Conservation (phyloP, 2,797 vertebrate species). For the Rhinella marina region DNA sequence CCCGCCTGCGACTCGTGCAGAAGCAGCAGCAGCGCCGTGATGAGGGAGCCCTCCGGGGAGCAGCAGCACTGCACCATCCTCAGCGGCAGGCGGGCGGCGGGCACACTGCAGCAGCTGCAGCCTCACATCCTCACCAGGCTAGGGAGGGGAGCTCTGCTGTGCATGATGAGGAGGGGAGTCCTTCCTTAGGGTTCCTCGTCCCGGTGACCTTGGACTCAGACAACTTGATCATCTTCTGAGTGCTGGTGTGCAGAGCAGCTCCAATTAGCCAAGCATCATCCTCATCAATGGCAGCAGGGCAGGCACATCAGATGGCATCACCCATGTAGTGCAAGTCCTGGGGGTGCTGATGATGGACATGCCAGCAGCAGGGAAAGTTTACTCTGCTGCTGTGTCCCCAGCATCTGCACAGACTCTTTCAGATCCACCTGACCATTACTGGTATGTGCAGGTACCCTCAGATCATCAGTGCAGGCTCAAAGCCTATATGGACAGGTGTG, state of each 20-base stretch:
- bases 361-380: not conserved
- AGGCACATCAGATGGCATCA: constrained; percentile 18
- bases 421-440: not conserved
- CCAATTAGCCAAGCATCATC: constrained; percentile 33
- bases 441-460: not conserved
- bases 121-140: constrained; percentile 61
- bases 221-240: constrained; percentile 44
- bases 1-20: constrained; percentile 71
- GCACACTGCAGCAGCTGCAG: constrained; percentile 11
- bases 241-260: constrained; percentile 24
- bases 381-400: not conserved
- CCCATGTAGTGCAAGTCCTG: not conserved
- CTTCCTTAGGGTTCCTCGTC: constrained; percentile 34
- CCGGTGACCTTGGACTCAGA: constrained; percentile 58
- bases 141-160: constrained; percentile 64
- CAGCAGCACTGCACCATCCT: constrained; percentile 46
- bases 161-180: not conserved
- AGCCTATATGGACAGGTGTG: not conserved
- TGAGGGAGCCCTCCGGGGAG: constrained; percentile 55
- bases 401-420: not conserved
- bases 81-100: not conserved
- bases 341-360: not conserved
- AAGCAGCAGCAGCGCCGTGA: constrained; percentile 59
- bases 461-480: not conserved
- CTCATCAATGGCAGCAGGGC: constrained; percentile 25